Percentiles rank a stretch among this genome's conserved stretches.
Evolutionary conservation across 2,113 vertebrate genomes (phyloP).

Genomic region (Murina feae): DNA sequence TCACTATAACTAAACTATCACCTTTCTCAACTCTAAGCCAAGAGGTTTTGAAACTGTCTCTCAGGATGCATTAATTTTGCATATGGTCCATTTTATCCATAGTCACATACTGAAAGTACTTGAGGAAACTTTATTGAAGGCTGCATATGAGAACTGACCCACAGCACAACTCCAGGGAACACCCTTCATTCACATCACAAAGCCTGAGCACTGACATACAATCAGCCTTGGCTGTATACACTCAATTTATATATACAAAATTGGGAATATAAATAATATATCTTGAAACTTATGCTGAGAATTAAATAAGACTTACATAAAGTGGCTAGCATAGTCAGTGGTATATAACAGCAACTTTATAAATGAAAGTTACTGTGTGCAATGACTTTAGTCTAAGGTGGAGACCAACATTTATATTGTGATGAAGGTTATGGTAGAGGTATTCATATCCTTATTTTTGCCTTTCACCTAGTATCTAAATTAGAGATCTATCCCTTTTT

Average conservation of each 20-base stretch:
- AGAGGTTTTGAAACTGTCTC: slow-evolving; percentile 2
- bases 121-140: neutral
- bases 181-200: neutral
- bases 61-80: neutral
- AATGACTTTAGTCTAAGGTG: neutral
- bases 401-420: neutral
- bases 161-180: neutral
- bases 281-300: neutral
- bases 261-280: neutral
- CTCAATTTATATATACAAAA: neutral
- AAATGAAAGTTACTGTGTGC: neutral
- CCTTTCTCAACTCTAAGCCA: neutral
- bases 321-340: neutral
- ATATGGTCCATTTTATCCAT: neutral
- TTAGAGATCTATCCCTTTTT: slow-evolving; percentile 13
- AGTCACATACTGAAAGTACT: neutral
- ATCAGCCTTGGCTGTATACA: neutral
- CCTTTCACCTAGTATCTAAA: neutral
- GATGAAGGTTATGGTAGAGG: neutral
- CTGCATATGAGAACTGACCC: neutral
- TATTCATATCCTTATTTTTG: neutral
- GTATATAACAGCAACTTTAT: neutral
- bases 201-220: neutral
- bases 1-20: slow-evolving; percentile 7
- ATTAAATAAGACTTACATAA: slow-evolving; percentile 17